These are phyloP conservation scores for Lithosia quadra DNA, from an alignment of 2,888 invertebrate species.

Conservation along the genomic window DNA sequence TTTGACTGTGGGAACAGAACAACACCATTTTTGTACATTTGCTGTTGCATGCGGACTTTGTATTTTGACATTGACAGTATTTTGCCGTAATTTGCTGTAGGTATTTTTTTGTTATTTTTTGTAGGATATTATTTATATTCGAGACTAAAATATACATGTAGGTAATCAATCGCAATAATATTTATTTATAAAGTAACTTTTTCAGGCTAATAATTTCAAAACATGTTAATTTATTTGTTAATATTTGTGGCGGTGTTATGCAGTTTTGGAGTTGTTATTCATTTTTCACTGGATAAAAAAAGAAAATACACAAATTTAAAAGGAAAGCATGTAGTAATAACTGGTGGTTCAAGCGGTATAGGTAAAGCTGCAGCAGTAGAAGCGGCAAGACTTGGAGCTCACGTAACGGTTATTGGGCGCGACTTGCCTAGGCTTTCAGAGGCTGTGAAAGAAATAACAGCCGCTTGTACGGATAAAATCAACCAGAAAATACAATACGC, in stretches of 20 bases:
- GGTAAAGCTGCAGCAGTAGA: constrained; percentile 94
- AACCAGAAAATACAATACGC: constrained; percentile 87
- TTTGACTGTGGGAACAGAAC: too few species aligned
- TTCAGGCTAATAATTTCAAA: too few species aligned
- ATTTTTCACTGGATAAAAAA: constrained; percentile 65
- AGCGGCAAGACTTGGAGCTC: constrained; percentile 93
- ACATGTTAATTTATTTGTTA: constrained; percentile 42
- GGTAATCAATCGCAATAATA: too few species aligned
- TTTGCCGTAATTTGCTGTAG: too few species aligned
- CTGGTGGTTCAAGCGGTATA: constrained; percentile 98
- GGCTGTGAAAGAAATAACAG: constrained; percentile 86
- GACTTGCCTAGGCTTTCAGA: constrained; percentile 89
- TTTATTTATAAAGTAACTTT: too few species aligned
- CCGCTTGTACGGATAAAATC: constrained; percentile 54
- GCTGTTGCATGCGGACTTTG: too few species aligned
- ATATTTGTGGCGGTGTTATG: constrained; percentile 46
- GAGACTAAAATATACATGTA: too few species aligned
- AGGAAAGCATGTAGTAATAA: constrained; percentile 90
- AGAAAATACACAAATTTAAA: constrained; percentile 69
- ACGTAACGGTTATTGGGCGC: constrained; percentile 96
- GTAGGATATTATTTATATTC: too few species aligned
- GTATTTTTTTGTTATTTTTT: too few species aligned
- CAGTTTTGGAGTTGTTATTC: constrained; percentile 52
- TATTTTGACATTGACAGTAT: too few species aligned
- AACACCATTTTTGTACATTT: too few species aligned